These are phyloP conservation scores for Myotis vivesi DNA, from an alignment of 2,797 vertebrate genomes.

Conservation along the genomic window DNA sequence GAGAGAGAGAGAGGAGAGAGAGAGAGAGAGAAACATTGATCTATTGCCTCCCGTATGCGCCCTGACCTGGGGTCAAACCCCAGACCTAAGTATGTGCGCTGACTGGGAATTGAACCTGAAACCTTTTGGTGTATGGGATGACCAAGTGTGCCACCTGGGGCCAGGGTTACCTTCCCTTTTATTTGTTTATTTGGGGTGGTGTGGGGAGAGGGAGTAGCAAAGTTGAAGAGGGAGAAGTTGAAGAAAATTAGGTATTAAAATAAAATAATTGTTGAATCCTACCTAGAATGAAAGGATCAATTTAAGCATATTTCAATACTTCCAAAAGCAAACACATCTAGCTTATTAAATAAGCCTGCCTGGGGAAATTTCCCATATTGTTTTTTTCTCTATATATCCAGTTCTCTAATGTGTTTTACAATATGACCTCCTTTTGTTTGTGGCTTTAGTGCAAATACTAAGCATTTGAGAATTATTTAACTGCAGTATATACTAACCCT, in stretches of 20 bases:
- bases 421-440: slow-evolving; percentile 34
- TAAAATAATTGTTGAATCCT: background rate
- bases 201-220: background rate
- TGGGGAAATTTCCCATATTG: slow-evolving; percentile 19
- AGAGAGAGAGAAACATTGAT: background rate
- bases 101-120: background rate
- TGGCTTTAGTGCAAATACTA: slow-evolving; percentile 21
- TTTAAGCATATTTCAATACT: slow-evolving; percentile 54
- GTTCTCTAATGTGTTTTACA: slow-evolving; percentile 68
- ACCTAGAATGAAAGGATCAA: background rate
- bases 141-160: background rate
- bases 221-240: background rate
- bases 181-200: background rate
- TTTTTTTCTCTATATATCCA: slow-evolving; percentile 30
- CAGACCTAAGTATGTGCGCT: background rate
- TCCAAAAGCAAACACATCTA: slow-evolving; percentile 39
- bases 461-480: slow-evolving; percentile 64
- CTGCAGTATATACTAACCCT: slow-evolving; percentile 29
- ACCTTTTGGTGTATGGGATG: background rate
- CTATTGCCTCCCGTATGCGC: background rate
- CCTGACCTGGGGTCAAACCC: background rate
- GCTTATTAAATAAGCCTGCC: slow-evolving; percentile 58
- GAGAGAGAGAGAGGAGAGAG: too few species aligned
- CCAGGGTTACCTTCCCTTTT: background rate
- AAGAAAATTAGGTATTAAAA: background rate